A percentile compares a stretch with the other conserved stretches of the same genome.
Conservation (phyloP, 1,140 invertebrate species). For the Drosophila lowei region DNA sequence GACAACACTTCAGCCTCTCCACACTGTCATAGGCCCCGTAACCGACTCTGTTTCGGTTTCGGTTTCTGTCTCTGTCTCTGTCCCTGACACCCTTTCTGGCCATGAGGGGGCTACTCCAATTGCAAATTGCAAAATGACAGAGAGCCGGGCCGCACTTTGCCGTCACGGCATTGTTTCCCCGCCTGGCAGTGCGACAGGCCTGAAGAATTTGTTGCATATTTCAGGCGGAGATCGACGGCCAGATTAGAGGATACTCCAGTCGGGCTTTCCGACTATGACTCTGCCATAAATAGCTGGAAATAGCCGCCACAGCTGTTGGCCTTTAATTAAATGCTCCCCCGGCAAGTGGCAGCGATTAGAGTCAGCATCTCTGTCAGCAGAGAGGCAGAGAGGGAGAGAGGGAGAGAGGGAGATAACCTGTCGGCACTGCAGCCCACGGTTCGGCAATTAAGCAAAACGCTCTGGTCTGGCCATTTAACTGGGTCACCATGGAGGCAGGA, state of each 20-base stretch:
- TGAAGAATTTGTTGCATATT: conserved; percentile 54
- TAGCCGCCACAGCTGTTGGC: conserved; percentile 44
- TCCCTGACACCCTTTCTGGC: conserved; percentile 44
- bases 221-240: conserved; percentile 23
- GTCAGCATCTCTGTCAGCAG: conserved; percentile 1
- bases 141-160: conserved; percentile 14
- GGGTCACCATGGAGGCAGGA: conserved; percentile 51
- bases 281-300: conserved; percentile 54
- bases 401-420: conserved; percentile 44
- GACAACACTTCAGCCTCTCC: conserved; percentile 19
- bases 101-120: conserved; percentile 51
- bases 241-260: conserved; percentile 30
- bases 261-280: conserved; percentile 10
- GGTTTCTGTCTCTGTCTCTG: conserved; percentile 14
- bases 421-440: conserved; percentile 46
- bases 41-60: background rate
- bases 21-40: background rate
- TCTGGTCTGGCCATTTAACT: conserved; percentile 34
- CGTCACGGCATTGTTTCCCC: conserved; percentile 55
- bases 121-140: conserved; percentile 67
- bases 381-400: background rate
- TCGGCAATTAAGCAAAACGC: conserved; percentile 59
- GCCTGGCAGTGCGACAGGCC: conserved; percentile 41
- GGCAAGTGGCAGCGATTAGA: conserved; percentile 62
- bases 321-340: conserved; percentile 62